Base-by-base conservation (phyloP, 1,140 invertebrate species). In the Lanistes nyassanus region DNA sequence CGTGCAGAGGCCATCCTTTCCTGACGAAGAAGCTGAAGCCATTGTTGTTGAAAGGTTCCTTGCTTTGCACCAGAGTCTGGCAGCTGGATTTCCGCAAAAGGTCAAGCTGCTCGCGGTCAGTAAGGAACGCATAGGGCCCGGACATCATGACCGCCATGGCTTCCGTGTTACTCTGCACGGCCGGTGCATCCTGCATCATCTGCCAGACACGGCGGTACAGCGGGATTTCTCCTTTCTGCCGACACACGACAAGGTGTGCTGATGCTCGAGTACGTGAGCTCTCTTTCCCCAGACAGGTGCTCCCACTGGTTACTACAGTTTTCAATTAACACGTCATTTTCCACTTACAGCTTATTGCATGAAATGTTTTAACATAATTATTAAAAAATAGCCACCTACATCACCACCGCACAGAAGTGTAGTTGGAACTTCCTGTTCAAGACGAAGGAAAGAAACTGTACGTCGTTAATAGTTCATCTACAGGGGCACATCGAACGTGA, bases 51-150 rank as follows among this genome's bases (percentile, higher is more conserved):
- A 77, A 80, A 21, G 53, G 47, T 42, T 76, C 72, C n/a, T 76
- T 68, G 34, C 36, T 71, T 34, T 70, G 66, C 0, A 80, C 71
- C 21, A 77, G 60, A 5, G 53, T 51, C 37, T 80, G 36, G 71
- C 79, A 80, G 67, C 76, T 55, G 13, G 5, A 21, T 34, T 69
- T 78, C 23, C 58, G 29, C 26, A 80, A 19, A 21, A 76, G 72
- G 36, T 80, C 64, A 13, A 80, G 62, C 65, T 80, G 79, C 34
- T 75, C 56, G 7, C 66, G 60, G 42, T 78, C 77, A 6, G 70
- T 70, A 42, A 80, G 42, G 37, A 74, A 74, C 13, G 79, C 79
- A 64, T 78, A 80, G 16, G 67, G 39, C 3, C 74, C 79, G 5
- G 56, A 55, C 53, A 67, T 7, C 9, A 79, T 71, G n/a, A 78